Evolutionary conservation across 2,113 vertebrate species (phyloP), one percentile per base, ranked within the genome.

Genomic region (Dryoscopus gambensis): DNA sequence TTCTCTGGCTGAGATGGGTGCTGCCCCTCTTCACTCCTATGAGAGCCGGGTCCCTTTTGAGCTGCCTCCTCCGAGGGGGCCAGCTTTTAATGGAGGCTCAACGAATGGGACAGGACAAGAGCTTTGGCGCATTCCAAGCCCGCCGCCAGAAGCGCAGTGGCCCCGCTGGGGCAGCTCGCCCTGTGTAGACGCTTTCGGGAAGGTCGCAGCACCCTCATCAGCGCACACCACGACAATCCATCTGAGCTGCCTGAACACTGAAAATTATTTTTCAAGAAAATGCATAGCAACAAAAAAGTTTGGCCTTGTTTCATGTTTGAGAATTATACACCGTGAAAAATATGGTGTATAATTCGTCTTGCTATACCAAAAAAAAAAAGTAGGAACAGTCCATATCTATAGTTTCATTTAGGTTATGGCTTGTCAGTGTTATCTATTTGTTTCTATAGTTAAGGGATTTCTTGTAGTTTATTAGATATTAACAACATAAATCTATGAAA

Each of bases 241-340:
- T 59, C 5, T n/a, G 20, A 76, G 13, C 5, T 83, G 5, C 3
- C 1, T 79, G 37, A 85, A 88, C 3, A 44, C 0, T 83, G 2
- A 39, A 64, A 79, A 52, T 21, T 25, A 21, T 49, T 82, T 84
- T 92, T 70, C 21, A 62, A 35, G 1, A 78, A 18, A 90, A 70
- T 21, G 0, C 49, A 31, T 25, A 33, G 1, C 6, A 73, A 27
- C 11, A 28, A 33, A 23, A 28, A 57, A 9, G 2, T 21, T 30
- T 4, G 1, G 1, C 4, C 30, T 64, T 17, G 4, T 4, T 64
- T 81, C 3, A 33, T 46, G 2, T 37, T 59, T 53, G 3, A 35
- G 47, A 65, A 73, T 40, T 40, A 11, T 40, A 40, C 40, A 40
- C 40, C 40, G 13, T 40, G 40, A 11, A 37, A 80, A 63, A 23